Base-by-base conservation (phyloP, 2,797 vertebrate genomes). In the Rachycentron canadum region DNA sequence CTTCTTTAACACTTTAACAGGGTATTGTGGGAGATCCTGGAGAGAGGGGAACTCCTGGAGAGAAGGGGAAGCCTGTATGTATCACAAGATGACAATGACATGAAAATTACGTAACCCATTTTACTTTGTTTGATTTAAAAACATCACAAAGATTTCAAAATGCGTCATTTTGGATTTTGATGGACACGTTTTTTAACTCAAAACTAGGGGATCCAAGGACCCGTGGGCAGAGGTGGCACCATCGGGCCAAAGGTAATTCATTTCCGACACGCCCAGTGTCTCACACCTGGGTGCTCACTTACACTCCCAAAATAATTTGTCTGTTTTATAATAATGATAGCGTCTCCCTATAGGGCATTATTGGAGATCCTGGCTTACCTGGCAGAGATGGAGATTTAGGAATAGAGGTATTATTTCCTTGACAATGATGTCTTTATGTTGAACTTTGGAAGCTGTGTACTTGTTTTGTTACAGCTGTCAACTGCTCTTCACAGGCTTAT, bases 21-120 rank as follows among this genome's bases (percentile, higher is more conserved):
- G 96, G 96, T 9, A 91, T 95, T 81, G 81, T 96, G n/a, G 96
- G 96, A 85, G 95, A 96, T 91, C 91, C 95, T 74, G 96, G 96
- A 73, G 94, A 95, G 61, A 91, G 73, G 43, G 96, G 96, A 78
- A 1, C 76, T 67, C 0, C 92, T 59, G 96, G 95, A 87, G 83
- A 89, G 68, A 96, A 96, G 85, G 96, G 96, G 63, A 88, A 81
- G 49, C 95, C 94, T 41, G 96, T 97, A 94, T 57, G 94, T 94
- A 83, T 73, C 26, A 58, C 40, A 53, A 11, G 38, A 36, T 12
- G 28, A 25, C 30, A 52, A 28, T 53, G 0, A 58, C 13, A 11
- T 25, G 1, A 28, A 62, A 11, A 28, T 45, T 0, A 32, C 53
- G 1, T 45, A 28, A 55, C 25, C 19, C 12, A 21, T 49, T 58